Evolutionary conservation across 2,888 invertebrate genomes (phyloP), one percentile per base, ranked within the genome.

Genomic region (Drosophila testacea): DNA sequence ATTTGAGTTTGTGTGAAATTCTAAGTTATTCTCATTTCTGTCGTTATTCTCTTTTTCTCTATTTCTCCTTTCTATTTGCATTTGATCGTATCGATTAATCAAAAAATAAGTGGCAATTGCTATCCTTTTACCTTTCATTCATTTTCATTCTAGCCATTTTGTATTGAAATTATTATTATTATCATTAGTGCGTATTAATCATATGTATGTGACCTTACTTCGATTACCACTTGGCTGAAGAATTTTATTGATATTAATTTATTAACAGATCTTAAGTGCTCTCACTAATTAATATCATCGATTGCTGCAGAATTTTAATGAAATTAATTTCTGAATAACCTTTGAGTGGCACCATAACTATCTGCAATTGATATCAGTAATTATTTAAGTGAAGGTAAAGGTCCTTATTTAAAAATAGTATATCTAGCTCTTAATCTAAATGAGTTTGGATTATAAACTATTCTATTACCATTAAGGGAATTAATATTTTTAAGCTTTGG

Each of bases 31-130:
- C 16, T 41, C 30, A 7, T 30, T 39, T 11, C 39, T 28, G 38
- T 39, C 6, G 38, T 34, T 32, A 10, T 32, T 32, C 30, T 2
- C 22, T 22, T 22, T 22, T 50, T 41, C 4, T 13, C 13, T 2
- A 13, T 6, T 32, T 22, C 30, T 34, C 22, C 4, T 28, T 44
- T 39, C 47, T 56, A 61, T 57, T 65, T 77, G 74, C 56, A 56
- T 78, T 77, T 77, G 66, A 78, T 77, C 62, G 61, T 59, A 47
- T 60, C 76, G 74, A 76, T 76, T 76, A 78, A 76, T 76, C 79
- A 76, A 65, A 62, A 47, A 7, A 4, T 7, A 52, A 60, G 36
- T 50, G 63, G 64, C 67, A 59, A 76, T 76, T 76, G 73, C 63
- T 54, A 55, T 48, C 54, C 47, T 61, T 50, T 9, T 6, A 70